These are phyloP conservation scores for Rachycentron canadum DNA, from an alignment of 2,797 vertebrate species.

Conservation along the genomic window DNA sequence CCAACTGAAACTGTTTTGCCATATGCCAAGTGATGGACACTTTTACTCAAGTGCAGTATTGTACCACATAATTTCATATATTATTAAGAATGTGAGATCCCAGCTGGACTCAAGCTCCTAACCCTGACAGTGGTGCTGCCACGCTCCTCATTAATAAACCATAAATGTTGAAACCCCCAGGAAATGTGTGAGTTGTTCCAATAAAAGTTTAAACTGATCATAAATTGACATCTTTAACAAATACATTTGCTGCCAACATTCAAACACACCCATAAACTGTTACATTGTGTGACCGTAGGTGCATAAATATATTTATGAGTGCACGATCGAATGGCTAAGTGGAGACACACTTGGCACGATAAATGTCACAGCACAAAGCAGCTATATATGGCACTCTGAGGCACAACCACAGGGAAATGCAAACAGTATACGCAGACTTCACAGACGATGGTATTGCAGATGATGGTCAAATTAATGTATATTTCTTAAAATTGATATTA, in stretches of 20 bases:
- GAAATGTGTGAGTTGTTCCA: neutral
- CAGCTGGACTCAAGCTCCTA: neutral
- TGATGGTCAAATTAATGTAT: neutral
- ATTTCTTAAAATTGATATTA: no score
- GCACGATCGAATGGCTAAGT: constrained; percentile 1
- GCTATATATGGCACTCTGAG: neutral
- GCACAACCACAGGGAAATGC: neutral
- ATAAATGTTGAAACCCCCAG: constrained; percentile 9
- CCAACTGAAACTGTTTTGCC: constrained; percentile 1
- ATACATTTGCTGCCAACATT: neutral
- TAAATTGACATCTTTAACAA: constrained; percentile 13
- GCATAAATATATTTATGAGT: constrained; percentile 30
- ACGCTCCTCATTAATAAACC: neutral
- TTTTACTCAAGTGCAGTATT: constrained; percentile 19
- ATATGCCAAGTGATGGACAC: constrained; percentile 3
- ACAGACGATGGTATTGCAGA: neutral
- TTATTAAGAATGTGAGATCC: constrained; percentile 40
- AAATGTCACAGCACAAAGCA: constrained; percentile 2
- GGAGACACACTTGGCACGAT: neutral
- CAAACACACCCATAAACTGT: neutral
- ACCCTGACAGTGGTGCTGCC: neutral
- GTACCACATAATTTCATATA: constrained; percentile 24
- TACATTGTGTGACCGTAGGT: neutral
- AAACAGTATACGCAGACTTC: neutral
- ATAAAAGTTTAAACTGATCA: constrained; percentile 28